These are phyloP conservation scores for Ptychochromis oligacanthus DNA, from an alignment of 2,113 vertebrate genomes.

Conservation along the genomic window DNA sequence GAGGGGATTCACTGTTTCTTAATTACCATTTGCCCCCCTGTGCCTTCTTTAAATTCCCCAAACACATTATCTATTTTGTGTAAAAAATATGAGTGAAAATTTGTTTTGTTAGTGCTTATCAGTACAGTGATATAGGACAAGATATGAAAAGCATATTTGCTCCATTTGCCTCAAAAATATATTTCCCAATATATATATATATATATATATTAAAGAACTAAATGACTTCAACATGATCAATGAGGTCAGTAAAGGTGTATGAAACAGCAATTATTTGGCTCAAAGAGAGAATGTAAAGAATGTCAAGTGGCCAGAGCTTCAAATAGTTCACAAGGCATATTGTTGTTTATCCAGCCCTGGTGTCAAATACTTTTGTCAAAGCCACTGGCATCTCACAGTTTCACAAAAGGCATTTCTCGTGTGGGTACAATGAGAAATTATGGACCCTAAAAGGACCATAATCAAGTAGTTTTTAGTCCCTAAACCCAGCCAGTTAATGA, in stretches of 20 bases:
- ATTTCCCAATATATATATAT: too few species aligned
- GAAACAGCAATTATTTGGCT: too few species aligned
- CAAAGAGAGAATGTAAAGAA: too few species aligned
- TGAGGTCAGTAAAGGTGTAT: background rate
- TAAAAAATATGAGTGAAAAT: background rate
- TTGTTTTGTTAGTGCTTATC: background rate
- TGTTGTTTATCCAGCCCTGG: accelerated
- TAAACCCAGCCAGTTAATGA: too few species aligned
- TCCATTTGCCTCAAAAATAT: background rate
- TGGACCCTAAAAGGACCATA: background rate
- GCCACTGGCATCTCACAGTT: too few species aligned
- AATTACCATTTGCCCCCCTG: conserved; percentile 18
- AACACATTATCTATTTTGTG: background rate
- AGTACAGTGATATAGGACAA: background rate
- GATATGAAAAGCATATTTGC: background rate
- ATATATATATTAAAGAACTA: too few species aligned
- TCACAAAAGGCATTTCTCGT: too few species aligned
- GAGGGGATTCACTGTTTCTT: background rate
- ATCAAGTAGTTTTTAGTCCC: too few species aligned
- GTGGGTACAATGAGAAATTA: too few species aligned
- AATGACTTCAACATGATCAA: background rate
- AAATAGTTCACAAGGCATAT: too few species aligned
- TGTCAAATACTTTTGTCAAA: background rate
- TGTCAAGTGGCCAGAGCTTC: too few species aligned
- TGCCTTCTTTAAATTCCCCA: background rate